Base-by-base conservation (phyloP, 1,140 invertebrate species). In the Stratiolaelaps scimitus region DNA sequence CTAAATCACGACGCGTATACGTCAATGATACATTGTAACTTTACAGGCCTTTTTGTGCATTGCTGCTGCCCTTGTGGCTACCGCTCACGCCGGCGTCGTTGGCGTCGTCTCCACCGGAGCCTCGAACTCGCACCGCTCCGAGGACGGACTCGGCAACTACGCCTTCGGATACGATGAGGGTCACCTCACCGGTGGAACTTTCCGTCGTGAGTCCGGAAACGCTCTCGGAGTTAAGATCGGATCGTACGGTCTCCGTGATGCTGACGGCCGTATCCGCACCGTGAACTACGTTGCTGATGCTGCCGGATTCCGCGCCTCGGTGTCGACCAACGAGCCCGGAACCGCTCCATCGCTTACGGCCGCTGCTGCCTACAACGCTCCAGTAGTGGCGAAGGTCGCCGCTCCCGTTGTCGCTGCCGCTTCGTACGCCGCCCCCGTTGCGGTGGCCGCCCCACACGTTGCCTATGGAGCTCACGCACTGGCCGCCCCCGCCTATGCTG, bases 161-260 rank as follows among this genome's bases (percentile, higher is more conserved):
- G 46, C 66, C 29, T 72, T 72, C 47, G 71, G 71, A 1, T 72
- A 72, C 68, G 70, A 72, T 65, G 71, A 72, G 46, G 71, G 72
- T 4, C 71, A 72, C 45, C 60, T 68, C 2, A 66, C 68, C 40
- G 71, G 71, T 43, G 70, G 70, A 20, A 69, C 70, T 17, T 72
- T 71, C 71, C 60, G 72, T 23, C 69, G 68, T 10, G 72, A 73
- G 66, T 48, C 65, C 13, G 71, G 72, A 5, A 69, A 71, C 64
- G 67, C 67, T 44, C 43, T 64, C 17, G 72, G 72, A 10, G 69
- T 68, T 40, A 67, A 69, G 6, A 64, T 67, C 30, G 72, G 72
- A 19, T 70, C 69, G 0, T 73, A 73, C 45, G 72, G 72, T 65
- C n/a, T n/a, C n/a, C n/a, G n/a, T n/a, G n/a, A n/a, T n/a, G n/a